Percentiles rank a stretch among this genome's conserved stretches.
phyloP scores from a whole-genome alignment of 1,140 invertebrate genomes.

The Agrilus planipennis region DNA sequence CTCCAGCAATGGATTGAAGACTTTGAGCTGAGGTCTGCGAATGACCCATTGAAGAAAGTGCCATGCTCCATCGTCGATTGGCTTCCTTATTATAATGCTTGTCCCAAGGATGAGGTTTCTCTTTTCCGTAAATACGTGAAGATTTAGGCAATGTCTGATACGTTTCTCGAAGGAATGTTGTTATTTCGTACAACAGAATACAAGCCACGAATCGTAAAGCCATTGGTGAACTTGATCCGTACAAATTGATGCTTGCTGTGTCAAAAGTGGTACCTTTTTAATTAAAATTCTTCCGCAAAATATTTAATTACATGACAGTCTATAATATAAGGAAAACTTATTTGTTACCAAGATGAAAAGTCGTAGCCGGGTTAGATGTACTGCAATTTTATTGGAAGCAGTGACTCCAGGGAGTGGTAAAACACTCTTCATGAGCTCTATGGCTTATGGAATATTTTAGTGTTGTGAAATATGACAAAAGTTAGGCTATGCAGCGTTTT shows the following conservation, averaged over 20 bases:
- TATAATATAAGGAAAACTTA: too few species aligned
- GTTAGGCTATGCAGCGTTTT: too few species aligned
- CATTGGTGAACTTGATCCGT: conserved; percentile 78
- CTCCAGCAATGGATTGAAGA: conserved; percentile 77
- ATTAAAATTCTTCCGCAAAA: too few species aligned
- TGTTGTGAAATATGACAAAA: too few species aligned
- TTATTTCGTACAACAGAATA: conserved; percentile 89
- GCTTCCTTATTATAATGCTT: conserved; percentile 66
- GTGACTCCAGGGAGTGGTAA: too few species aligned
- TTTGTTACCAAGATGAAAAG: too few species aligned
- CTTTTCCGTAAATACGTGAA: conserved; percentile 53
- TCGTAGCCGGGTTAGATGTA: too few species aligned
- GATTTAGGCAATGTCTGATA: conserved; percentile 73
- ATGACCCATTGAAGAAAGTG: conserved; percentile 81
- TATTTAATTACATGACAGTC: too few species aligned
- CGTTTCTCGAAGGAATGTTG: conserved; percentile 91
- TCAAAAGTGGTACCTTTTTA: too few species aligned
- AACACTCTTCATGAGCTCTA: too few species aligned
- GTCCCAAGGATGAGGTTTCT: conserved; percentile 64
- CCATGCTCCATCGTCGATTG: conserved; percentile 83
- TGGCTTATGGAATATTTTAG: too few species aligned
- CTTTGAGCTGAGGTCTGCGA: conserved; percentile 85
- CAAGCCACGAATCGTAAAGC: conserved; percentile 87
- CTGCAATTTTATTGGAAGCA: too few species aligned
- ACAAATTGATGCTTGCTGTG: conserved; percentile 74